Conservation (phyloP, 2,888 invertebrate species). For the Leucoptera coffeella region DNA sequence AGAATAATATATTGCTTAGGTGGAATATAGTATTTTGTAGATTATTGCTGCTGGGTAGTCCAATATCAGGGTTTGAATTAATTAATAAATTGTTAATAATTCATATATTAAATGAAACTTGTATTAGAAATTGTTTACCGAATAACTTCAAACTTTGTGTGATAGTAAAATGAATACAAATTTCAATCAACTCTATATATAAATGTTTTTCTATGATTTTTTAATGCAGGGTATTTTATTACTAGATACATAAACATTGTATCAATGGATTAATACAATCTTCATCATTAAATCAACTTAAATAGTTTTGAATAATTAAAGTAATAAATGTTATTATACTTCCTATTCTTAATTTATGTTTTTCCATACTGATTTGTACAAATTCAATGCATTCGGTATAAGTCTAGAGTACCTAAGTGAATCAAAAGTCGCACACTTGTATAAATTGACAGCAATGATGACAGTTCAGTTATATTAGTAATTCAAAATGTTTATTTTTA, state of each 20-base stretch:
- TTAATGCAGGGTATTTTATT: no score
- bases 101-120: no score
- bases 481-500: slow-evolving; percentile 3
- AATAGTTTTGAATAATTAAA: neutral
- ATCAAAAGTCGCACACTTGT: neutral
- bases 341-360: neutral
- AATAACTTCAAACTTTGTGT: no score
- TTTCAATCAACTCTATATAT: no score
- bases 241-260: no score
- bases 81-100: no score
- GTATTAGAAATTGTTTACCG: no score
- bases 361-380: neutral
- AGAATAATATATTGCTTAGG: neutral
- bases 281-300: no score
- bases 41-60: neutral
- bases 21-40: neutral
- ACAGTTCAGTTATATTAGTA: slow-evolving; percentile 13
- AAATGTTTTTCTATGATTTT: no score
- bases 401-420: neutral
- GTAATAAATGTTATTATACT: neutral
- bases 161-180: no score
- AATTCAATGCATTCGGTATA: neutral
- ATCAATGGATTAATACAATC: no score
- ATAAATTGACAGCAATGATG: slow-evolving; percentile 9
- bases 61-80: neutral